Percentiles rank a stretch among this genome's conserved stretches.
These are phyloP conservation scores for Nibea albiflora DNA, from an alignment of 2,113 vertebrate species.

Conservation along the genomic window DNA sequence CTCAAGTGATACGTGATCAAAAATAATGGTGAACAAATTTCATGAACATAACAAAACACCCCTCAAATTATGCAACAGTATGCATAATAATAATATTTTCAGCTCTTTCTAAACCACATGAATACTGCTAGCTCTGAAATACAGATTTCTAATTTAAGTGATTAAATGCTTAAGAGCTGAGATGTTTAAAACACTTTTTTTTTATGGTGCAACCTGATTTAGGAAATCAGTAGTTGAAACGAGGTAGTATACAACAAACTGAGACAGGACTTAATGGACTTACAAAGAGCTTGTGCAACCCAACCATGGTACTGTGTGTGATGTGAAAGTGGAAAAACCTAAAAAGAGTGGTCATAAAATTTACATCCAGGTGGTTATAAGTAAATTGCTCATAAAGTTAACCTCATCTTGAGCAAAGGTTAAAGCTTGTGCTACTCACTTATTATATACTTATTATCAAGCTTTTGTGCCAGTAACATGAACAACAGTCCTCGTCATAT, in stretches of 20 bases:
- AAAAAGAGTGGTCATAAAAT: neutral
- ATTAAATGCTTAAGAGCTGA: neutral
- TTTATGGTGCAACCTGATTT: neutral
- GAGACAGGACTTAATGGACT: neutral
- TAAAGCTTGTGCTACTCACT: slow-evolving; percentile 25
- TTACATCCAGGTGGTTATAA: slow-evolving; percentile 9
- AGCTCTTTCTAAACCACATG: neutral
- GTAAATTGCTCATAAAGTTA: neutral
- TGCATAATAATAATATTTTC: neutral
- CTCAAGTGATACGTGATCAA: neutral
- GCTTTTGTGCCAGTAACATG: slow-evolving; percentile 16
- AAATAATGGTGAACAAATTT: neutral
- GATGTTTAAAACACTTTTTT: neutral
- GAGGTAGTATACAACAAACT: neutral
- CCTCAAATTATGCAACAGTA: neutral
- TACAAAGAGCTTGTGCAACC: slow-evolving; percentile 8
- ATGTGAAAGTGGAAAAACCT: neutral
- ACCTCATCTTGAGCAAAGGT: slow-evolving; percentile 9
- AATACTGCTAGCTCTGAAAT: neutral
- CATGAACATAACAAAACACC: neutral
- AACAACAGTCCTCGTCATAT: neutral
- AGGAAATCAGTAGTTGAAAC: neutral
- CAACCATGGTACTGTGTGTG: neutral
- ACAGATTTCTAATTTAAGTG: neutral
- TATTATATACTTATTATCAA: neutral